Percentiles rank a stretch among this genome's conserved stretches.
phyloP scores from a whole-genome alignment of 2,888 invertebrate genomes.

The Vesta saturnalis region DNA sequence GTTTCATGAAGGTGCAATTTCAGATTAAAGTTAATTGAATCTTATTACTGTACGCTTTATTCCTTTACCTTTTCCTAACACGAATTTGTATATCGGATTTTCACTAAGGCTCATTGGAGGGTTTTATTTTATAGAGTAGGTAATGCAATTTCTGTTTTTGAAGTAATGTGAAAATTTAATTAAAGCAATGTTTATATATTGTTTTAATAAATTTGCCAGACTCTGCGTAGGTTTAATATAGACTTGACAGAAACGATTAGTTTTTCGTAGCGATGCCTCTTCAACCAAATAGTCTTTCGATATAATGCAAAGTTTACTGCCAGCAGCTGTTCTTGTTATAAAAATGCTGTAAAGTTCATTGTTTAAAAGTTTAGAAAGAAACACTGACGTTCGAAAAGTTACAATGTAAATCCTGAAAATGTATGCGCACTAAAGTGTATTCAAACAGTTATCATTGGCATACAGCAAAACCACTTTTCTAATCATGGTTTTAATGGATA shows the following conservation, averaged over 20 bases:
- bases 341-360: constrained; percentile 47
- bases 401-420: constrained; percentile 5
- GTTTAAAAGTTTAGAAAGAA: constrained; percentile 25
- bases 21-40: constrained; percentile 37
- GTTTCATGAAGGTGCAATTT: constrained; percentile 32
- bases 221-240: constrained; percentile 7
- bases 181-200: neutral
- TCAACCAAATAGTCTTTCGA: constrained; percentile 5
- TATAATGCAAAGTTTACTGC: constrained; percentile 35
- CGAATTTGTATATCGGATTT: too few species aligned
- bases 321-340: constrained; percentile 46
- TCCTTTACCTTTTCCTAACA: too few species aligned
- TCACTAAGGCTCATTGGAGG: too few species aligned
- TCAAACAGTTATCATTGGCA: neutral
- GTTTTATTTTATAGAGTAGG: too few species aligned
- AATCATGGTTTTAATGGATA: neutral
- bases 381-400: constrained; percentile 2
- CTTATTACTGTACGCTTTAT: constrained; percentile 22
- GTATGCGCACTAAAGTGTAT: neutral
- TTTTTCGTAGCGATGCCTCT: constrained; percentile 2
- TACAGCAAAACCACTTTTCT: neutral
- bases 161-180: neutral
- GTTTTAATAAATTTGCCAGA: neutral
- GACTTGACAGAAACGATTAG: neutral
- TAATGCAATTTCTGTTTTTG: too few species aligned